These are phyloP conservation scores for Cephonodes hylas DNA, from an alignment of 2,888 invertebrate species.

Conservation along the genomic window DNA sequence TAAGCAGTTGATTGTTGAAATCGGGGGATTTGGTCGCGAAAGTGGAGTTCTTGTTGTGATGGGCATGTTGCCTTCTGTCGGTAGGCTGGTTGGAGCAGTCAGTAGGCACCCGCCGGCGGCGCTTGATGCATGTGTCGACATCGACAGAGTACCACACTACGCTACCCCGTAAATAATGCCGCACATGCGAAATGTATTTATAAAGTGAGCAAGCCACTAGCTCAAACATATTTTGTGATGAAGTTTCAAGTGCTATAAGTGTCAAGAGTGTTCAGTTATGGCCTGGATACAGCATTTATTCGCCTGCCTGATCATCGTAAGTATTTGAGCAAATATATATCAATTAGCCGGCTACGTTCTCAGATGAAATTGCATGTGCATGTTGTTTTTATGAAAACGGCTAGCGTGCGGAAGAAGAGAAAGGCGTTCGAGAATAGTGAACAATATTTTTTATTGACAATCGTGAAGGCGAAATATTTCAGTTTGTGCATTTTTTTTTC, in stretches of 20 bases:
- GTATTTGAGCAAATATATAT: conserved; percentile 24
- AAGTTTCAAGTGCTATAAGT: conserved; percentile 24
- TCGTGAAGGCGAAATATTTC: neutral
- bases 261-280: conserved; percentile 42
- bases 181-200: conserved; percentile 46
- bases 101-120: conserved; percentile 13
- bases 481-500: no score
- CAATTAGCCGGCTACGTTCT: neutral
- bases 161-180: conserved; percentile 42
- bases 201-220: conserved; percentile 29
- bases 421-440: conserved; percentile 2
- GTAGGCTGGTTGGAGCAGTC: conserved; percentile 23
- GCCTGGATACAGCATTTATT: conserved; percentile 49
- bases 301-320: conserved; percentile 54
- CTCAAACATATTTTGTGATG: conserved; percentile 34
- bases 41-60: conserved; percentile 35
- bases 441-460: neutral
- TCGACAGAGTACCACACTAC: conserved; percentile 39
- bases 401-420: conserved; percentile 6
- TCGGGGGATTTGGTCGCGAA: conserved; percentile 21
- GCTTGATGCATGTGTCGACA: conserved; percentile 38
- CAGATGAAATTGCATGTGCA: neutral
- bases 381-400: neutral
- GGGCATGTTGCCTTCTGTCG: conserved; percentile 25
- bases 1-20: neutral